phyloP scores from a whole-genome alignment of 2,888 invertebrate genomes.

The Petrolisthes manimaculis region DNA sequence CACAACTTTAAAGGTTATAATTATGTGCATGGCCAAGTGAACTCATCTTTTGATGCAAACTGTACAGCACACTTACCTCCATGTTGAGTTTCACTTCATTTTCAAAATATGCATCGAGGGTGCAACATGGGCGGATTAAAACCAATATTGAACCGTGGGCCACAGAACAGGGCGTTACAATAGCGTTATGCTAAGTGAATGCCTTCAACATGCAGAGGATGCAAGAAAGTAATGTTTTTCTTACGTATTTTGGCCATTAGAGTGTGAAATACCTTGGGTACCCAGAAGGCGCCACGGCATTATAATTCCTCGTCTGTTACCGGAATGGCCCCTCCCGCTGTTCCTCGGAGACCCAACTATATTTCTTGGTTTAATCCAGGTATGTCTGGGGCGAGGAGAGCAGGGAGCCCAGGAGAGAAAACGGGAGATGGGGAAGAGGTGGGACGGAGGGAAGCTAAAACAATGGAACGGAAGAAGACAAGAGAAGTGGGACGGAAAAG shows the following conservation, averaged over 20 bases:
- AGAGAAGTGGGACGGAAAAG: background rate
- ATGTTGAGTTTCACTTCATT: background rate
- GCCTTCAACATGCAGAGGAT: conserved; percentile 48
- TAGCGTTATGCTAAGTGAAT: conserved; percentile 54
- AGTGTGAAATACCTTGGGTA: conserved; percentile 38
- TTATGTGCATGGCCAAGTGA: no score
- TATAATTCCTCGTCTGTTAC: conserved; percentile 45
- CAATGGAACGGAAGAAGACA: background rate
- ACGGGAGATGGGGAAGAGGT: background rate
- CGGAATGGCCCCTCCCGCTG: conserved; percentile 34
- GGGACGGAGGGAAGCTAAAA: background rate
- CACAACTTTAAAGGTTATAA: no score
- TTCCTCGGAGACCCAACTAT: conserved; percentile 29
- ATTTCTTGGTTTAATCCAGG: conserved; percentile 32
- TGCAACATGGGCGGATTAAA: conserved; percentile 27
- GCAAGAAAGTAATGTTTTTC: conserved; percentile 47
- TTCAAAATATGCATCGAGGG: conserved; percentile 26
- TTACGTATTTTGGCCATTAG: conserved; percentile 44
- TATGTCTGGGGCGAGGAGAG: background rate
- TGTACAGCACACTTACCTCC: no score
- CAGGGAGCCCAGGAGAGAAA: background rate
- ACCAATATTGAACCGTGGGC: conserved; percentile 18
- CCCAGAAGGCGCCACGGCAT: conserved; percentile 23
- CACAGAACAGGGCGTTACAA: conserved; percentile 38
- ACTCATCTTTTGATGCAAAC: no score